Evolutionary conservation across 2,113 vertebrate species (phyloP).

Genomic region (Xiphorhynchus elegans): DNA sequence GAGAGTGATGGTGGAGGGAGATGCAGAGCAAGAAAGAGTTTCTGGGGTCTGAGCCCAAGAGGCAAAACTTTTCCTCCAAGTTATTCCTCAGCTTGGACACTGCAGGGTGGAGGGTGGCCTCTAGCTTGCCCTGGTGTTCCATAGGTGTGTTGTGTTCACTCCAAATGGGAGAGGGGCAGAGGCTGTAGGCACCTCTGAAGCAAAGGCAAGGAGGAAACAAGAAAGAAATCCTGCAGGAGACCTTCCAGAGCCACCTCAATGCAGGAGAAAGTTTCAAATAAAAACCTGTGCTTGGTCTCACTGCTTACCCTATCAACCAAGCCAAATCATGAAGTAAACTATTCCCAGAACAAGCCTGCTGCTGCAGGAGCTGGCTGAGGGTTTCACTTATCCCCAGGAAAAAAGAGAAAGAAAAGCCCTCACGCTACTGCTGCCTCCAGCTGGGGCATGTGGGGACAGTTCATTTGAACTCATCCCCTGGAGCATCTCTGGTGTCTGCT

Average conservation of each 20-base stretch:
- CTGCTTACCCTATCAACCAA: not conserved
- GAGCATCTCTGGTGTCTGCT: conserved; percentile 67
- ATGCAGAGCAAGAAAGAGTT: not conserved
- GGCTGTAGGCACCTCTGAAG: not conserved
- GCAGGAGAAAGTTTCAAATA: not conserved
- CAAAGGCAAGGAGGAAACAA: not conserved
- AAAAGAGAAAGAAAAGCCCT: not conserved
- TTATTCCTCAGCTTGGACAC: not conserved
- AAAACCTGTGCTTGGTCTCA: not conserved
- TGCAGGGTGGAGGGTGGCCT: not conserved
- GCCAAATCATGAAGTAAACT: not conserved
- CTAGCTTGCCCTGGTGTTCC: not conserved
- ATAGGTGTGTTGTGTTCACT: not conserved
- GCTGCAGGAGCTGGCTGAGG: not conserved
- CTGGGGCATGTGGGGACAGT: conserved; percentile 57
- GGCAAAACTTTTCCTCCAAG: not conserved
- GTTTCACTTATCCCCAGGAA: not conserved
- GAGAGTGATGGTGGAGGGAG: not conserved
- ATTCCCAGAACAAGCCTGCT: not conserved
- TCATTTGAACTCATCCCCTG: conserved; percentile 30
- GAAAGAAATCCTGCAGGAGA: not conserved
- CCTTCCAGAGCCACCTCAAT: not conserved
- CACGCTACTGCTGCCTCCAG: conserved; percentile 47
- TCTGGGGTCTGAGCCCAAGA: not conserved
- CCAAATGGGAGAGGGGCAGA: not conserved